Conservation (phyloP, 2,888 invertebrate genomes). For the Sympetrum striolatum region DNA sequence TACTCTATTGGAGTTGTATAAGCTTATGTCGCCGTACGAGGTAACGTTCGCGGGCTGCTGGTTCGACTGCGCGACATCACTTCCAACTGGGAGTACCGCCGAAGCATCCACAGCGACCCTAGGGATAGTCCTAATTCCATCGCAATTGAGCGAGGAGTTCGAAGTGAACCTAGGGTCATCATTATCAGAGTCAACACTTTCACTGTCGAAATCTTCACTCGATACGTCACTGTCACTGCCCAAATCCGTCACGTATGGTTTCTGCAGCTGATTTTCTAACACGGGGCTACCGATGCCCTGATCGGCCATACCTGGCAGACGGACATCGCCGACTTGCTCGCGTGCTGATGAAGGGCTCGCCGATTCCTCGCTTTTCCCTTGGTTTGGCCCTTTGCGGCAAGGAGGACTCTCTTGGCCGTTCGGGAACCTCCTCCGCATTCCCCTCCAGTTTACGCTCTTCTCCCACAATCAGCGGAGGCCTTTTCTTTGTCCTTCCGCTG, state of each 20-base stretch:
- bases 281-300: constrained; percentile 29
- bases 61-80: not conserved
- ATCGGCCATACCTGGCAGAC: not conserved
- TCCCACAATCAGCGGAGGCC: not conserved
- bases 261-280: not conserved
- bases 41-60: constrained; percentile 8
- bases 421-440: not conserved
- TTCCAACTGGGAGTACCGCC: not conserved
- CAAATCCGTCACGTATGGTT: not conserved
- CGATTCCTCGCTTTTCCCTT: not conserved
- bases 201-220: not conserved
- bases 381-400: not conserved
- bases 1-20: constrained; percentile 73
- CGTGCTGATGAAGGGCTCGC: not conserved
- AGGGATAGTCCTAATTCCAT: not conserved
- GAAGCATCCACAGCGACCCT: not conserved
- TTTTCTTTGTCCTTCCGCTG: not conserved
- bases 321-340: constrained; percentile 1
- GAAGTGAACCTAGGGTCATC: not conserved
- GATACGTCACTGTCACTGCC: not conserved
- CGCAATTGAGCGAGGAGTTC: not conserved
- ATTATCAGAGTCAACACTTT: not conserved
- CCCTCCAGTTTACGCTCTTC: not conserved
- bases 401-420: not conserved
- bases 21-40: constrained; percentile 68